Conservation (phyloP, 2,113 vertebrate genomes). For the Psilopsiagon aymara region DNA sequence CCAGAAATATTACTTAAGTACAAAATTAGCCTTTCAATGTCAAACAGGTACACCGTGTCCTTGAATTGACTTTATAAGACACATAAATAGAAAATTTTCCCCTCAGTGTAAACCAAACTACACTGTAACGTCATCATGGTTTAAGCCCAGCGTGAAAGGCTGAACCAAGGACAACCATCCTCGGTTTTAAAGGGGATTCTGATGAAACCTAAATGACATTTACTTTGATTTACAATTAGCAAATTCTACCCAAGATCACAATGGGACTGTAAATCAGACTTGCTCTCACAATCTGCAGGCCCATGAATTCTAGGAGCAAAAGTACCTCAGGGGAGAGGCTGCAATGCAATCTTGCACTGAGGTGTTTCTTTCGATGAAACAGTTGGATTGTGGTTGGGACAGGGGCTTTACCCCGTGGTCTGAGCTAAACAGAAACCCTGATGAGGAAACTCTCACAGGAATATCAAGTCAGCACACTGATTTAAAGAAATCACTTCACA, state of each 20-base stretch:
- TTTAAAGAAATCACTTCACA: not conserved
- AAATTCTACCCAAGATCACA: not conserved
- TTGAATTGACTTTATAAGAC: not conserved
- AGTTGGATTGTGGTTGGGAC: not conserved
- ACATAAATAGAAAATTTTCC: not conserved
- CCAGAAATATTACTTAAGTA: not conserved
- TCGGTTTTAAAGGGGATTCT: not conserved
- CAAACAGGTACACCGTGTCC: rapidly evolving
- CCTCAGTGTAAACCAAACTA: not conserved
- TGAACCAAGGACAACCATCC: not conserved
- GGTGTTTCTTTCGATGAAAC: not conserved
- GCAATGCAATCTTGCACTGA: not conserved
- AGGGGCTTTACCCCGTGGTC: not conserved
- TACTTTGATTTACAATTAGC: not conserved
- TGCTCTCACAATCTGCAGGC: not conserved
- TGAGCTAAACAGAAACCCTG: not conserved
- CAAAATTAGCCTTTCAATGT: not conserved
- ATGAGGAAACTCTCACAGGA: not conserved
- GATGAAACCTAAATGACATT: not conserved
- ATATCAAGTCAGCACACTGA: constrained; percentile 15
- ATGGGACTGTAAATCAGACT: not conserved
- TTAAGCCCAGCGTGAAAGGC: not conserved
- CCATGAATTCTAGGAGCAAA: not conserved
- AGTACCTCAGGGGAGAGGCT: not conserved
- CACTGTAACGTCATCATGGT: not conserved